phyloP scores from a whole-genome alignment of 1,140 invertebrate species.

The Lasaia peninsularis region DNA sequence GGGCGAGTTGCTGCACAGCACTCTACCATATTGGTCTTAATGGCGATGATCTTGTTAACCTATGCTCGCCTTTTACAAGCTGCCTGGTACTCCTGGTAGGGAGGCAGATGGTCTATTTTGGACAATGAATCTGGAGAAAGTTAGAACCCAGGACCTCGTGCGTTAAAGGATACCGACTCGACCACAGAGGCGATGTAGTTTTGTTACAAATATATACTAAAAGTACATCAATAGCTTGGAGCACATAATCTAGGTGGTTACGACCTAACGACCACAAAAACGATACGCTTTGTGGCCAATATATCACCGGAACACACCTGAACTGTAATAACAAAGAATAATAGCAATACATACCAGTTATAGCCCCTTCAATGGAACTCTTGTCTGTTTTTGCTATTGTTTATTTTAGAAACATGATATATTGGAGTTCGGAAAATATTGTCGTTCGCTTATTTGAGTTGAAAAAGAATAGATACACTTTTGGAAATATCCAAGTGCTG shows the following conservation, averaged over 20 bases:
- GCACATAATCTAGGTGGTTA: conserved; percentile 8
- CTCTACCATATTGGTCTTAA: too few species aligned
- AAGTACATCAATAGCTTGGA: neutral
- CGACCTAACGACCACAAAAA: conserved; percentile 28
- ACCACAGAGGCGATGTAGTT: neutral
- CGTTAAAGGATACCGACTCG: too few species aligned
- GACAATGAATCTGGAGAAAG: too few species aligned
- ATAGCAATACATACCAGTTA: conserved; percentile 42
- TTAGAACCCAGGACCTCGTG: too few species aligned
- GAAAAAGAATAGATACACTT: neutral
- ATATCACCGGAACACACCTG: conserved; percentile 54
- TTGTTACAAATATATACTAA: neutral
- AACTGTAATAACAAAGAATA: conserved; percentile 48
- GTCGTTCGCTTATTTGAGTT: neutral
- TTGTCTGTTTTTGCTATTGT: conserved; percentile 5
- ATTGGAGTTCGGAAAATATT: conserved; percentile 1
- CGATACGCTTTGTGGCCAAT: conserved; percentile 42
- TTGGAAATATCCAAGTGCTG: neutral
- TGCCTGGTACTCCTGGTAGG: too few species aligned
- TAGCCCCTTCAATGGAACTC: conserved; percentile 37
- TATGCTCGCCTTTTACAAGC: too few species aligned
- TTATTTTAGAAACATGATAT: conserved; percentile 2
- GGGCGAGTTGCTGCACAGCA: too few species aligned
- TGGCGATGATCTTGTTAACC: too few species aligned
- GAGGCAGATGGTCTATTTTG: too few species aligned